phyloP scores from a whole-genome alignment of 2,113 vertebrate genomes.

The Phalacrocorax brasilianus region DNA sequence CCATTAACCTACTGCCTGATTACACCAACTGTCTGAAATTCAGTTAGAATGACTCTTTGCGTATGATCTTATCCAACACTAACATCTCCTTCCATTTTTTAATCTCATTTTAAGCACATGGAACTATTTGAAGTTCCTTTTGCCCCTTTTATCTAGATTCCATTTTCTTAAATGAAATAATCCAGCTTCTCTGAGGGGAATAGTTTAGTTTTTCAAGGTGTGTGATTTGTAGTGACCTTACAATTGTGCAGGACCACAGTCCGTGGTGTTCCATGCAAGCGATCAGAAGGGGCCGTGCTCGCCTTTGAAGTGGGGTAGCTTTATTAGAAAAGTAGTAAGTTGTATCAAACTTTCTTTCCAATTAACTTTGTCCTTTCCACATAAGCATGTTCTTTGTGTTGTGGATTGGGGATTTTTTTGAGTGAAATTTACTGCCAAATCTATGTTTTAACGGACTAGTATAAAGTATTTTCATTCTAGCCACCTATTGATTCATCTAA shows the following conservation, averaged over 20 bases:
- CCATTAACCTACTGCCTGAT: constrained; percentile 48
- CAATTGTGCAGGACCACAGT: constrained; percentile 61
- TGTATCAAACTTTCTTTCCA: constrained; percentile 28
- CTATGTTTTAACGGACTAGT: neutral
- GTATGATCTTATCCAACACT: constrained; percentile 45
- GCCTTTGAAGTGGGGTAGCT: constrained; percentile 48
- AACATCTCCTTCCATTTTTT: constrained; percentile 49
- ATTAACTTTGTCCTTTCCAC: constrained; percentile 43
- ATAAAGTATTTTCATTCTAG: constrained; percentile 40
- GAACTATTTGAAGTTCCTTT: constrained; percentile 22
- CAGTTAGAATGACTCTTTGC: constrained; percentile 11
- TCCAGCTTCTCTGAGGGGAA: constrained; percentile 41
- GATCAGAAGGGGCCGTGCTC: constrained; percentile 35
- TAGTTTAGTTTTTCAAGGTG: constrained; percentile 60
- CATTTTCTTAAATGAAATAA: constrained; percentile 68
- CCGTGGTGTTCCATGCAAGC: constrained; percentile 60
- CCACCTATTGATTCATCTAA: constrained; percentile 43
- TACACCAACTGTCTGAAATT: constrained; percentile 17
- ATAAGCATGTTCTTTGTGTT: neutral
- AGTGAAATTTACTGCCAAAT: constrained; percentile 20
- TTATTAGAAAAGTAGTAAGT: constrained; percentile 30
- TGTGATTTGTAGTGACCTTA: constrained; percentile 67
- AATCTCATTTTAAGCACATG: constrained; percentile 52
- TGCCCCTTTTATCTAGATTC: constrained; percentile 33
- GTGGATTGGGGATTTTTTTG: neutral